These are phyloP conservation scores for Xylota sylvarum DNA, from an alignment of 2,888 invertebrate genomes.

Conservation along the genomic window DNA sequence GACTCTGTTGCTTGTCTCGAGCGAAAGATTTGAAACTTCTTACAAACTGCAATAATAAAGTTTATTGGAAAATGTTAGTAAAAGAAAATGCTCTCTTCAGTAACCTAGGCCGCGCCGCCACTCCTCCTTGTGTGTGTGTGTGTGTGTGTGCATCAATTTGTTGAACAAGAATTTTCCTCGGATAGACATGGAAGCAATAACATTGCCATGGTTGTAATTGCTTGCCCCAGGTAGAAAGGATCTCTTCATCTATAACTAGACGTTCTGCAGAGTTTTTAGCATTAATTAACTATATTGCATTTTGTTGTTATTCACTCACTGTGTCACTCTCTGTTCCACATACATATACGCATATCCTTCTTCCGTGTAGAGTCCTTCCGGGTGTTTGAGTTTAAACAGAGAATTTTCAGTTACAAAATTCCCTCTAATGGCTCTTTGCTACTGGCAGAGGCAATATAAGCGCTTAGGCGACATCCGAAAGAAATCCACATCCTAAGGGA, in stretches of 20 bases:
- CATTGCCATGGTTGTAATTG: constrained; percentile 62
- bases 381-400: constrained; percentile 10
- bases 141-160: constrained; percentile 64
- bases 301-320: constrained; percentile 29
- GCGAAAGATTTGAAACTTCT: constrained; percentile 71
- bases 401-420: neutral
- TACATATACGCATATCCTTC: neutral
- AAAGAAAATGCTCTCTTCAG: constrained; percentile 46
- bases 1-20: constrained; percentile 71
- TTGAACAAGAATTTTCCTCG: constrained; percentile 48
- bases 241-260: constrained; percentile 14
- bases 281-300: constrained; percentile 71
- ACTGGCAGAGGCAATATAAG: neutral
- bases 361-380: neutral
- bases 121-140: too few relatives aligned
- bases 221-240: constrained; percentile 60
- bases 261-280: constrained; percentile 16
- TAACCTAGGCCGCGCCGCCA: neutral
- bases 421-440: neutral
- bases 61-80: constrained; percentile 70
- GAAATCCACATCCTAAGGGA: neutral
- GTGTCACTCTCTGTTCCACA: neutral
- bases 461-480: constrained; percentile 5
- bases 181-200: constrained; percentile 67
- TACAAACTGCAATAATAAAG: constrained; percentile 76